A percentile compares a stretch with the other conserved stretches of the same genome.
These are phyloP conservation scores for Amblyjoppa fuscipennis DNA, from an alignment of 2,888 invertebrate genomes.

Conservation along the genomic window DNA sequence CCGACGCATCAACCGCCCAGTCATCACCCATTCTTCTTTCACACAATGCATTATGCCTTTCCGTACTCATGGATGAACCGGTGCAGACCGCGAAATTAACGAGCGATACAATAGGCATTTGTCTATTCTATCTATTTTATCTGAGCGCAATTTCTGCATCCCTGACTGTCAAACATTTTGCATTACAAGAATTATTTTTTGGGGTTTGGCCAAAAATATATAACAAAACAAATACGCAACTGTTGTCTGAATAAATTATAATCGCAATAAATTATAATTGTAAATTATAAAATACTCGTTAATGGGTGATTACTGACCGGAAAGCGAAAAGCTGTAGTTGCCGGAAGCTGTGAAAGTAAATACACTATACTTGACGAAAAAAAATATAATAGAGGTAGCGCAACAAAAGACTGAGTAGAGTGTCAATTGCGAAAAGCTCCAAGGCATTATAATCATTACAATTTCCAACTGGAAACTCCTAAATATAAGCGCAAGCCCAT, in stretches of 20 bases:
- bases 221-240: not conserved
- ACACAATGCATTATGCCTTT: slow-evolving; percentile 61
- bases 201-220: not conserved
- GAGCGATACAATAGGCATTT: slow-evolving; percentile 50
- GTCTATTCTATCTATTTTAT: slow-evolving; percentile 16
- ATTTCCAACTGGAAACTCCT: not conserved
- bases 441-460: not conserved
- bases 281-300: not conserved
- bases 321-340: not conserved
- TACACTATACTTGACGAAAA: not conserved
- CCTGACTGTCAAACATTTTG: not conserved
- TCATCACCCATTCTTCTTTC: slow-evolving; percentile 45
- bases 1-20: slow-evolving; percentile 12
- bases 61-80: slow-evolving; percentile 46
- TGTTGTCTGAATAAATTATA: too few relatives aligned
- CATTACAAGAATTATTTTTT: too few relatives aligned
- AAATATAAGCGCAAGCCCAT: too few relatives aligned
- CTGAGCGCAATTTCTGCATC: slow-evolving; percentile 33
- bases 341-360: slow-evolving; percentile 1
- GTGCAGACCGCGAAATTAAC: slow-evolving; percentile 52
- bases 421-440: slow-evolving; percentile 16
- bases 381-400: slow-evolving; percentile 6
- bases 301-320: not conserved
- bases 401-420: slow-evolving; percentile 17
- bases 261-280: too few relatives aligned